Evolutionary conservation across 1,140 invertebrate genomes (phyloP).

Genomic region (Acyrthosiphon pisum): DNA sequence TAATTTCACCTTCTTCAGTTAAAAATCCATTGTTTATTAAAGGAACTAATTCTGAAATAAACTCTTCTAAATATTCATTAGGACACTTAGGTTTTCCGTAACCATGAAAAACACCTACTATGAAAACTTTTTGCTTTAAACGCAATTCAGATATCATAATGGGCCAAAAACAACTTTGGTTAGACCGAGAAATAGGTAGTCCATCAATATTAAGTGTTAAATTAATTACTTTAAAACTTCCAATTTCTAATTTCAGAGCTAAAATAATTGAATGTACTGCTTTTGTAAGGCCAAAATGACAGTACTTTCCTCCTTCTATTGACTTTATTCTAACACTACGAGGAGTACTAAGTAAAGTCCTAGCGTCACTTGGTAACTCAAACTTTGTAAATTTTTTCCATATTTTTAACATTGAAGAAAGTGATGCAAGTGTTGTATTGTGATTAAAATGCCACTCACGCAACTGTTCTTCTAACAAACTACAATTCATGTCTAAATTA

Average conservation of each 20-base stretch:
- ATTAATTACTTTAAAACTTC: not conserved
- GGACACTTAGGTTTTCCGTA: not conserved
- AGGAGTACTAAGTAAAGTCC: conserved; percentile 7
- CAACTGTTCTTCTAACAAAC: not conserved
- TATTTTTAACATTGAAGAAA: conserved; percentile 9
- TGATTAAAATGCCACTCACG: not conserved
- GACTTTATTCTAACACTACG: not conserved
- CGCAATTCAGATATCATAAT: not conserved
- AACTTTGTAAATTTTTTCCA: not conserved
- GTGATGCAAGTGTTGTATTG: not conserved
- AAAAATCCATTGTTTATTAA: not conserved
- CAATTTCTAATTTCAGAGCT: conserved; percentile 19
- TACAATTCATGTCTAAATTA: not conserved
- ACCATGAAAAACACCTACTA: not conserved
- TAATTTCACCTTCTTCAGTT: not conserved
- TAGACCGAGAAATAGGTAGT: not conserved
- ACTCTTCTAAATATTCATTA: conserved; percentile 9
- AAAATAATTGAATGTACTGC: not conserved
- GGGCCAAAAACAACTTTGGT: not conserved
- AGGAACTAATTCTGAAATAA: conserved; percentile 1
- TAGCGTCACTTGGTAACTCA: not conserved
- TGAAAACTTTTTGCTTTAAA: too few species aligned
- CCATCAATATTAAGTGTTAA: not conserved
- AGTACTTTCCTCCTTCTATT: not conserved
- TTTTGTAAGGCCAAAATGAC: conserved; percentile 12